Evolutionary conservation across 2,888 invertebrate species (phyloP).

Genomic region (Bellardia bayeri): DNA sequence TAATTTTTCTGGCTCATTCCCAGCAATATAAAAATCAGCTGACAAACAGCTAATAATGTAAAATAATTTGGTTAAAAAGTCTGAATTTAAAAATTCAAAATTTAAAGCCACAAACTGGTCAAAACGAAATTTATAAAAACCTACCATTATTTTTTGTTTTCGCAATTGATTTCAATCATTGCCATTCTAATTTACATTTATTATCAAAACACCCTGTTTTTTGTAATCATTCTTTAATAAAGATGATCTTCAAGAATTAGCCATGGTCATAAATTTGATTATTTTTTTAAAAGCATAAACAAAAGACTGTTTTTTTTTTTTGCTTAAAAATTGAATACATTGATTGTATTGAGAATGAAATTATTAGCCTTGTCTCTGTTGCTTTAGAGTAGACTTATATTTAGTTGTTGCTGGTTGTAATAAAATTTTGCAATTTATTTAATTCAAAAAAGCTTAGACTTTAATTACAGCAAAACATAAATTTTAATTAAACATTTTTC

Average conservation of each 20-base stretch:
- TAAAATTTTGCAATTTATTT: constrained; percentile 37
- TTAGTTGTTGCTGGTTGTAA: background rate
- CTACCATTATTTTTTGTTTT: no score
- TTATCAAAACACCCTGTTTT: constrained; percentile 31
- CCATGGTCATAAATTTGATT: constrained; percentile 42
- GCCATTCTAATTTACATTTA: background rate
- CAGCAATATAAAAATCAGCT: no score
- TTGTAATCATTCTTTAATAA: constrained; percentile 44
- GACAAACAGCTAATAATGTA: no score
- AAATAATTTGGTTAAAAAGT: no score
- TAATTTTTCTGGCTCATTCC: no score
- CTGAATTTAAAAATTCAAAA: no score
- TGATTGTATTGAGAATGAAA: constrained; percentile 18
- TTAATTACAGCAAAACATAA: constrained; percentile 46
- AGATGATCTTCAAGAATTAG: constrained; percentile 60
- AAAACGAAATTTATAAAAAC: no score
- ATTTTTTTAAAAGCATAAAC: constrained; percentile 10
- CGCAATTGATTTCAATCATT: background rate
- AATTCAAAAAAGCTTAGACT: constrained; percentile 8
- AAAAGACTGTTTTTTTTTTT: background rate
- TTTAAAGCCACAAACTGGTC: no score
- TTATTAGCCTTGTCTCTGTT: background rate
- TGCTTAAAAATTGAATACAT: constrained; percentile 4
- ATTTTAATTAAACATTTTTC: constrained; percentile 65
- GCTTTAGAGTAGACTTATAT: no score